These are phyloP conservation scores for Aegithalos caudatus DNA, from an alignment of 2,113 vertebrate genomes.

Conservation along the genomic window DNA sequence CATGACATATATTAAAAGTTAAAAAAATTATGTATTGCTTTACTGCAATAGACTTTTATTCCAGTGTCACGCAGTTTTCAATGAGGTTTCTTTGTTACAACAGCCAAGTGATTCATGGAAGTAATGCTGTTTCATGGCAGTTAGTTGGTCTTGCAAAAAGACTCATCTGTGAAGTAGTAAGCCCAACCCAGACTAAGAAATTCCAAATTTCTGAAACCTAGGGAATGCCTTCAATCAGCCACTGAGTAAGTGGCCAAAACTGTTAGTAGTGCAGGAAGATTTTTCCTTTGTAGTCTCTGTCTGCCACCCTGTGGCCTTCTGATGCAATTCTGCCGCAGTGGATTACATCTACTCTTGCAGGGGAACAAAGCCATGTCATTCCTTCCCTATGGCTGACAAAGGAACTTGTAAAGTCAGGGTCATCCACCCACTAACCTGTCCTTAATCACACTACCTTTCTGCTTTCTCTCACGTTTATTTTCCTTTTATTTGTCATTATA, in stretches of 20 bases:
- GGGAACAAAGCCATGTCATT: rapidly evolving
- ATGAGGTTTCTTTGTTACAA: background rate
- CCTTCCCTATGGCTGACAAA: background rate
- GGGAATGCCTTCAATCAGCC: background rate
- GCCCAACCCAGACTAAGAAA: background rate
- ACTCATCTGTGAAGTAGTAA: background rate
- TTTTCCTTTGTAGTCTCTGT: background rate
- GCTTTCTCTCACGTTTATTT: background rate
- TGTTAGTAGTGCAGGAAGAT: rapidly evolving
- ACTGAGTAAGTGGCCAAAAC: too few species aligned
- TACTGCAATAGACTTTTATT: background rate
- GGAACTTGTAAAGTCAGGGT: background rate
- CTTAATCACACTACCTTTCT: background rate
- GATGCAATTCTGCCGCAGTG: background rate
- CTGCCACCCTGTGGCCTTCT: background rate
- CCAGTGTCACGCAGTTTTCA: background rate
- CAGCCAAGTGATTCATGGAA: background rate
- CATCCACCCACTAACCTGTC: background rate
- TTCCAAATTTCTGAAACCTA: background rate
- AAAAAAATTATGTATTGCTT: background rate
- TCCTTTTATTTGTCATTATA: background rate
- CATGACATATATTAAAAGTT: background rate
- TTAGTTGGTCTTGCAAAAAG: background rate
- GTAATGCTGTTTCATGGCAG: background rate
- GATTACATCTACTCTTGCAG: rapidly evolving